phyloP scores from a whole-genome alignment of 2,113 vertebrate species.

The Montifringilla adamsi region DNA sequence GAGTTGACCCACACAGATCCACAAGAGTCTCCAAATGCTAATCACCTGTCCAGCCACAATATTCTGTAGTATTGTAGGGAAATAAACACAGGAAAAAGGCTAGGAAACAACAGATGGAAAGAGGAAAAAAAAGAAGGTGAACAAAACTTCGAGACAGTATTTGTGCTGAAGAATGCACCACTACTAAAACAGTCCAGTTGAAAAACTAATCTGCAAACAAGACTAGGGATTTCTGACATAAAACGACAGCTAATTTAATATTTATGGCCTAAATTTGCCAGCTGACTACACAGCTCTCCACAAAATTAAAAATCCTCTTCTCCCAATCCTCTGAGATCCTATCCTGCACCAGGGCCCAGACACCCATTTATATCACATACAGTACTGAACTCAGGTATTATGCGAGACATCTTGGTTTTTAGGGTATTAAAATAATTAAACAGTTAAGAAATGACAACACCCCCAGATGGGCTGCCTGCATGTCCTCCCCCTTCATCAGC shows the following conservation, averaged over 20 bases:
- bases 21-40: not conserved
- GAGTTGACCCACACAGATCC: not conserved
- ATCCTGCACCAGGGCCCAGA: not conserved
- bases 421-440: not conserved
- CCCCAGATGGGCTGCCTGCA: not conserved
- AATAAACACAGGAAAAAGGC: not conserved
- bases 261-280: slow-evolving; percentile 53
- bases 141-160: not conserved
- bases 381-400: not conserved
- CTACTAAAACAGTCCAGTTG: not conserved
- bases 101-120: not conserved
- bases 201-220: slow-evolving; percentile 30
- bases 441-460: not conserved
- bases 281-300: slow-evolving; percentile 32
- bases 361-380: not conserved
- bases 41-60: not conserved
- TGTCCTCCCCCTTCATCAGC: not conserved
- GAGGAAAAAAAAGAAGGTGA: not conserved
- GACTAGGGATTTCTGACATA: not conserved
- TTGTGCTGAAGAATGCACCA: not conserved
- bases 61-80: not conserved
- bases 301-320: slow-evolving; percentile 38
- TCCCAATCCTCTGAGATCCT: not conserved
- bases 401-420: not conserved
- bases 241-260: slow-evolving; percentile 43